Evolutionary conservation across 2,888 invertebrate genomes (phyloP).

Genomic region (Dexiosoma caninum): DNA sequence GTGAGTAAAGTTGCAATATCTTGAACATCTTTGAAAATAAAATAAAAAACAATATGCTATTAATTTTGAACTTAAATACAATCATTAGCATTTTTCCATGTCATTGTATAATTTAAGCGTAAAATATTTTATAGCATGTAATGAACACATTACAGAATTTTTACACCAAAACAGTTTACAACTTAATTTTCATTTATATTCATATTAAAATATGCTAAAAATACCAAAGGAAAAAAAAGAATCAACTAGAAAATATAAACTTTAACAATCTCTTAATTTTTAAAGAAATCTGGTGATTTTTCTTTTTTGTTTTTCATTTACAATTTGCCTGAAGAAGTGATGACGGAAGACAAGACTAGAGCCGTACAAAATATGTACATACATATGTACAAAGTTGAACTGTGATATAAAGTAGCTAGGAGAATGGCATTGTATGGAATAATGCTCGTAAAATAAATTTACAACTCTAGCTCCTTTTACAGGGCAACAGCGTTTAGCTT

Average conservation of each 20-base stretch:
- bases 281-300: slow-evolving; percentile 31
- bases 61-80: not conserved
- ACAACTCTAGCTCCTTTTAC: not conserved
- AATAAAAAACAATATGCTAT: not conserved
- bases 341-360: slow-evolving; percentile 59
- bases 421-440: slow-evolving; percentile 1
- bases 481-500: not conserved
- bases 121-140: slow-evolving; percentile 39
- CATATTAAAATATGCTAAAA: slow-evolving; percentile 51
- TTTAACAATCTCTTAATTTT: slow-evolving; percentile 48
- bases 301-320: slow-evolving; percentile 9
- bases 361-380: slow-evolving; percentile 17
- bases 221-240: not conserved
- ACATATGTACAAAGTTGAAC: not conserved
- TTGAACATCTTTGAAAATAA: too few relatives aligned
- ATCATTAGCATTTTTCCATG: not conserved
- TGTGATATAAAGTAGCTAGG: slow-evolving; percentile 50
- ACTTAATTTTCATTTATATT: slow-evolving; percentile 53
- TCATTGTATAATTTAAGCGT: slow-evolving; percentile 33
- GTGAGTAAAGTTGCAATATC: too few relatives aligned
- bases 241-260: not conserved
- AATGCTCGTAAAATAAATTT: not conserved
- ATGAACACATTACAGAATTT: slow-evolving; percentile 37
- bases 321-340: slow-evolving; percentile 57
- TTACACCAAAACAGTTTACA: slow-evolving; percentile 41